Evolutionary conservation across 2,888 invertebrate genomes (phyloP).

Genomic region (Clitarchus hookeri): DNA sequence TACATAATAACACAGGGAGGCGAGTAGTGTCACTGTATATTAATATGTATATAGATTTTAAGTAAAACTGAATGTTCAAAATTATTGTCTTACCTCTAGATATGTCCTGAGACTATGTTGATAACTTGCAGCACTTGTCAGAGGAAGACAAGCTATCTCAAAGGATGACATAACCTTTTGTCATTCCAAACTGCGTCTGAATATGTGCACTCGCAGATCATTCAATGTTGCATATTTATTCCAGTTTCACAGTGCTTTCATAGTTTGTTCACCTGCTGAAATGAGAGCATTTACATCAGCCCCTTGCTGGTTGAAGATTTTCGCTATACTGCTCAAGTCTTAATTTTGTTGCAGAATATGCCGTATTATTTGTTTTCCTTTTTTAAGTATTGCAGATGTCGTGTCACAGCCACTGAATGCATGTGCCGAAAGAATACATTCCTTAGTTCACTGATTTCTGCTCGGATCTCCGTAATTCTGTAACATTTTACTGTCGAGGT

Average conservation of each 20-base stretch:
- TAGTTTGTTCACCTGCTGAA: not conserved
- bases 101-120: not conserved
- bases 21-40: no score
- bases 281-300: not conserved
- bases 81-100: not conserved
- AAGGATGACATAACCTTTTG: not conserved
- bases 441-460: not conserved
- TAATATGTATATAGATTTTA: no score
- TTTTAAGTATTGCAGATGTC: no score
- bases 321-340: not conserved
- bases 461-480: not conserved
- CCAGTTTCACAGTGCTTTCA: not conserved
- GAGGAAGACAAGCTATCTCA: not conserved
- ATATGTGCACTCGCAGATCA: slow-evolving; percentile 5
- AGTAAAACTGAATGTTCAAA: not conserved
- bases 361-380: no score
- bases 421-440: no score
- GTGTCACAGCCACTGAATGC: no score
- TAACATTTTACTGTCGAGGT: not conserved
- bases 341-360: not conserved
- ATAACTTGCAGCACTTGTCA: not conserved
- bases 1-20: no score
- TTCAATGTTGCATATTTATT: not conserved
- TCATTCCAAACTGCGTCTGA: not conserved
- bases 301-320: not conserved